phyloP scores from a whole-genome alignment of 2,888 invertebrate species.

The Eulithis testata region DNA sequence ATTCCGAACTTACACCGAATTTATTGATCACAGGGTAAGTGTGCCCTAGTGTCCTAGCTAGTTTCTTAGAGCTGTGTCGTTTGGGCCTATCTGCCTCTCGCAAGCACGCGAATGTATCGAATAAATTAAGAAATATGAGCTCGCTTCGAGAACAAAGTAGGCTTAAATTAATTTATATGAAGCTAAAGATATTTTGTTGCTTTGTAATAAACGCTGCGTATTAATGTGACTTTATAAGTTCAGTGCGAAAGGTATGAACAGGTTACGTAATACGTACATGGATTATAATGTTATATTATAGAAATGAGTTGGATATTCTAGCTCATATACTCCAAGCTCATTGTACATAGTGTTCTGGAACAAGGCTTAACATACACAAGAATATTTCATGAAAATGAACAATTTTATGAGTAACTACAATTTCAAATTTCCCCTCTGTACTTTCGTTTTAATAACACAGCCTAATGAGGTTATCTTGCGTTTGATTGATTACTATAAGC shows the following conservation, averaged over 20 bases:
- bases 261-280: constrained; percentile 1
- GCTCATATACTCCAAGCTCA: background rate
- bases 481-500: constrained; percentile 2
- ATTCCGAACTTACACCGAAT: no score
- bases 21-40: no score
- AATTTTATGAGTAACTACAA: no score
- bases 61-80: constrained; percentile 15
- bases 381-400: no score
- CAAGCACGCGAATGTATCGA: constrained; percentile 42
- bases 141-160: constrained; percentile 32
- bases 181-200: constrained; percentile 28
- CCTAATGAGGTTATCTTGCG: background rate
- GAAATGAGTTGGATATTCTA: background rate
- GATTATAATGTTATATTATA: background rate
- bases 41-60: constrained; percentile 1
- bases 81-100: constrained; percentile 39
- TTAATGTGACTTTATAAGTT: constrained; percentile 32
- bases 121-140: constrained; percentile 45
- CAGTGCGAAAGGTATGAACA: constrained; percentile 8
- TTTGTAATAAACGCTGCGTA: constrained; percentile 27
- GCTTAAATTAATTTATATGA: constrained; percentile 37
- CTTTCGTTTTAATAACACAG: background rate
- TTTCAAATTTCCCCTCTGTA: no score
- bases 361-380: no score
- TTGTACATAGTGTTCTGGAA: no score